Percentiles rank a stretch among this genome's conserved stretches.
Conservation (phyloP, 2,113 vertebrate species). For the Ascaphus truei region DNA sequence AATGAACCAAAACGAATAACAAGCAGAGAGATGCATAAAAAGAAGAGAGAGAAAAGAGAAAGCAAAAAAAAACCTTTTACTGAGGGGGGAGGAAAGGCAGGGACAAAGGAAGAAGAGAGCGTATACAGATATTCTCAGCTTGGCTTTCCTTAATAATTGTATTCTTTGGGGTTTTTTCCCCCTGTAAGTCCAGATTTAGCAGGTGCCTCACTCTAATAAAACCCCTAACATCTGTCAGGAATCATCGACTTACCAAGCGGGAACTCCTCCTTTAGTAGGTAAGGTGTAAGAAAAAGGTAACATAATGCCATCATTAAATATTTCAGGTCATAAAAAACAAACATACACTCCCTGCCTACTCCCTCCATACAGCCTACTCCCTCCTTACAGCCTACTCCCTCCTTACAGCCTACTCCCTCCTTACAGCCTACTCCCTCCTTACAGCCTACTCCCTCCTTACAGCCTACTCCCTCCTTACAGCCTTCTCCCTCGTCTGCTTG, state of each 20-base stretch:
- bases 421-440: too few species aligned
- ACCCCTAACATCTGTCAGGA: slow-evolving; percentile 90
- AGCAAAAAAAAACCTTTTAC: neutral
- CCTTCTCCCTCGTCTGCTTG: too few species aligned
- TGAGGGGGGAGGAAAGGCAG: neutral
- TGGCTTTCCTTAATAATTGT: slow-evolving; percentile 20
- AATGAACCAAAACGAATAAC: neutral
- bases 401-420: too few species aligned
- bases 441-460: too few species aligned
- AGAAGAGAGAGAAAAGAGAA: slow-evolving; percentile 3
- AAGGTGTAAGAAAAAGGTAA: slow-evolving; percentile 99
- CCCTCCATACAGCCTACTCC: too few species aligned
- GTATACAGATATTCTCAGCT: slow-evolving; percentile 58
- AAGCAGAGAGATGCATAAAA: slow-evolving; percentile 5
- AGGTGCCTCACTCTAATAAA: slow-evolving; percentile 86
- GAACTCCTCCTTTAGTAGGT: slow-evolving; percentile 99
- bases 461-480: too few species aligned
- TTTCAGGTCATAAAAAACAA: slow-evolving; percentile 90
- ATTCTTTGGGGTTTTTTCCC: slow-evolving; percentile 55
- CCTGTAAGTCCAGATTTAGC: slow-evolving; percentile 70
- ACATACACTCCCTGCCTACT: slow-evolving; percentile 78
- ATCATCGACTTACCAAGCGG: slow-evolving; percentile 99
- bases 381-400: too few species aligned
- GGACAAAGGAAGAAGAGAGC: slow-evolving; percentile 59
- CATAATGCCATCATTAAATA: slow-evolving; percentile 99